Evolutionary conservation across 2,113 vertebrate species (phyloP).

Genomic region (Alligator mississippiensis): DNA sequence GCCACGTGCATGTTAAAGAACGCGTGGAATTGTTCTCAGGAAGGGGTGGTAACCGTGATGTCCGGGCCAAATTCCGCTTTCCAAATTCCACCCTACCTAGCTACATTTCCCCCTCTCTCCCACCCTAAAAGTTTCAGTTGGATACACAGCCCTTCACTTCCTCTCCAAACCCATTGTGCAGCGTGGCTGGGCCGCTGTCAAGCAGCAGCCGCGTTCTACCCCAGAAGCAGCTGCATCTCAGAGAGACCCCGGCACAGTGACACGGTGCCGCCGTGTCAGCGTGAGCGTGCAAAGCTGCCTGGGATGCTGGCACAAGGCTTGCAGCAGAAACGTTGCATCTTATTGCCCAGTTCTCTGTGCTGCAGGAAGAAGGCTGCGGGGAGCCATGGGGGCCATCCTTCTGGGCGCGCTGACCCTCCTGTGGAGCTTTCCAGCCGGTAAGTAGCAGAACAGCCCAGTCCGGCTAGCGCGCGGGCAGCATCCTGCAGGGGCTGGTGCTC

Average conservation of each 20-base stretch:
- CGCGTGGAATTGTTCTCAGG: not conserved
- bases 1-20: not conserved
- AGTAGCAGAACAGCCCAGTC: accelerated
- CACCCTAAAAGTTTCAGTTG: accelerated
- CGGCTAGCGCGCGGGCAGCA: accelerated
- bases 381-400: not conserved
- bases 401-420: slow-evolving; percentile 26
- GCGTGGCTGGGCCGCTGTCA: accelerated
- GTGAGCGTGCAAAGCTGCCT: not conserved
- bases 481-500: accelerated
- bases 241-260: not conserved
- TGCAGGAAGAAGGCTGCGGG: slow-evolving; percentile 23
- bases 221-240: not conserved
- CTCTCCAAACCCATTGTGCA: accelerated
- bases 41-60: slow-evolving; percentile 19
- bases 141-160: not conserved
- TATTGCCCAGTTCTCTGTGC: not conserved
- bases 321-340: not conserved
- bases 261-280: not conserved
- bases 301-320: not conserved
- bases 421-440: slow-evolving; percentile 11
- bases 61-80: not conserved
- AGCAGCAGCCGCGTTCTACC: accelerated
- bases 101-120: accelerated
- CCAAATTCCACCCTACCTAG: not conserved